phyloP scores from a whole-genome alignment of 2,888 invertebrate species.

The Portevinia maculata region DNA sequence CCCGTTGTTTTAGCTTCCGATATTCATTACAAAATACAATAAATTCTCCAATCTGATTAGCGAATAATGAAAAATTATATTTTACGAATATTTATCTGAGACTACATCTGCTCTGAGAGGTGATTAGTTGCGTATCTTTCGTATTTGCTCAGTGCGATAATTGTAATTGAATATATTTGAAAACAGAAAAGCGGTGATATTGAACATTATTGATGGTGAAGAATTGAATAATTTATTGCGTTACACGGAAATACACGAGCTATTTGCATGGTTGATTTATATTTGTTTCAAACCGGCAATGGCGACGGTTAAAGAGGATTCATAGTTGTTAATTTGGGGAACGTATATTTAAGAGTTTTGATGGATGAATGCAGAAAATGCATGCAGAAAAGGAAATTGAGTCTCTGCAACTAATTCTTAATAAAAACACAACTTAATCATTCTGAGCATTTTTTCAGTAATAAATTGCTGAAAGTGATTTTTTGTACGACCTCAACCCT shows the following conservation, averaged over 20 bases:
- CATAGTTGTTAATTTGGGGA: no score
- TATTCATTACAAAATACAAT: constrained; percentile 58
- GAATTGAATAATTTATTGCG: constrained; percentile 30
- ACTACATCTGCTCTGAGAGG: constrained; percentile 26
- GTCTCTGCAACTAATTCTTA: no score
- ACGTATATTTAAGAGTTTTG: no score
- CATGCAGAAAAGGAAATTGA: no score
- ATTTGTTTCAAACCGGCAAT: constrained; percentile 1
- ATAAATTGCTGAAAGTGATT: no score
- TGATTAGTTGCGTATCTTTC: constrained; percentile 51
- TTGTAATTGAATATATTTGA: constrained; percentile 67
- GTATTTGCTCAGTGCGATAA: constrained; percentile 60
- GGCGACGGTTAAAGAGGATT: not conserved
- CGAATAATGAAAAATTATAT: constrained; percentile 71
- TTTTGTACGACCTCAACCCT: no score
- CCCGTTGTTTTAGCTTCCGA: constrained; percentile 69
- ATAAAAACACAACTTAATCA: no score
- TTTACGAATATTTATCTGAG: constrained; percentile 45
- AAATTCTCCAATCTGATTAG: constrained; percentile 62
- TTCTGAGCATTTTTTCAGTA: no score
- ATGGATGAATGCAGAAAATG: no score
- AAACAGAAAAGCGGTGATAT: constrained; percentile 53
- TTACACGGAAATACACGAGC: constrained; percentile 18
- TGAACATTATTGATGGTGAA: constrained; percentile 52
- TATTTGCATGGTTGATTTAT: constrained; percentile 8